These are phyloP conservation scores for Parapsyche elsis DNA, from an alignment of 1,140 invertebrate species.

Conservation along the genomic window DNA sequence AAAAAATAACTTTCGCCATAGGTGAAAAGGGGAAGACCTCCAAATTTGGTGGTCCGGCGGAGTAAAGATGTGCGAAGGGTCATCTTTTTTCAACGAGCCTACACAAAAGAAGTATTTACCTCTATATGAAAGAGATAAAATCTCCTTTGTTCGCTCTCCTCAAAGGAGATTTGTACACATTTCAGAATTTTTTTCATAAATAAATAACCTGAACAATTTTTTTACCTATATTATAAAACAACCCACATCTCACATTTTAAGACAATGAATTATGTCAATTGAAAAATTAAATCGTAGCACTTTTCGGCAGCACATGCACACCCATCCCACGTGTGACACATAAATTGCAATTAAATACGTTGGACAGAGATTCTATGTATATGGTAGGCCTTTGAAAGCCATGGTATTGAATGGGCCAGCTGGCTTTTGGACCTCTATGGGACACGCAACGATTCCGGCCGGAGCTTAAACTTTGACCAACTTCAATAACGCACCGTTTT, in stretches of 20 bases:
- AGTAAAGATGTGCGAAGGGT: conserved; percentile 34
- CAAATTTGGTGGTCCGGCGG: conserved; percentile 24
- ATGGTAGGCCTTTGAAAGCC: conserved; percentile 26
- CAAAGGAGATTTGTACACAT: conserved; percentile 30
- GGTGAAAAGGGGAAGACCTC: conserved; percentile 9
- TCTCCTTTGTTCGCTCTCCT: conserved; percentile 24
- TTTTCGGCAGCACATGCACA: no score
- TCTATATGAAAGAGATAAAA: conserved; percentile 15
- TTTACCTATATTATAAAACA: no score
- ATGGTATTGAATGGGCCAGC: conserved; percentile 21
- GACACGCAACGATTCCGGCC: conserved; percentile 18
- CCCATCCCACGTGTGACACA: conserved; percentile 19
- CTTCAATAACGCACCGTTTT: conserved; percentile 48
- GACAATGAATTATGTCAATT: no score
- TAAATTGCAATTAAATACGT: conserved; percentile 51
- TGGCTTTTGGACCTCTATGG: conserved; percentile 12
- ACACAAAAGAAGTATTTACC: conserved; percentile 30
- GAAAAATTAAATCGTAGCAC: no score
- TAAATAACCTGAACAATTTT: no score
- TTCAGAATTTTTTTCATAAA: background rate
- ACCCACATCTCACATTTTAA: no score
- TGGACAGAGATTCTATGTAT: background rate
- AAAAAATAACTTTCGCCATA: conserved; percentile 30
- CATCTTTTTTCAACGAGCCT: conserved; percentile 23
- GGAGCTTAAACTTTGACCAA: conserved; percentile 40